Evolutionary conservation across 2,888 invertebrate species (phyloP), one percentile per base, ranked within the genome.

Genomic region (Troides oblongomaculatus): DNA sequence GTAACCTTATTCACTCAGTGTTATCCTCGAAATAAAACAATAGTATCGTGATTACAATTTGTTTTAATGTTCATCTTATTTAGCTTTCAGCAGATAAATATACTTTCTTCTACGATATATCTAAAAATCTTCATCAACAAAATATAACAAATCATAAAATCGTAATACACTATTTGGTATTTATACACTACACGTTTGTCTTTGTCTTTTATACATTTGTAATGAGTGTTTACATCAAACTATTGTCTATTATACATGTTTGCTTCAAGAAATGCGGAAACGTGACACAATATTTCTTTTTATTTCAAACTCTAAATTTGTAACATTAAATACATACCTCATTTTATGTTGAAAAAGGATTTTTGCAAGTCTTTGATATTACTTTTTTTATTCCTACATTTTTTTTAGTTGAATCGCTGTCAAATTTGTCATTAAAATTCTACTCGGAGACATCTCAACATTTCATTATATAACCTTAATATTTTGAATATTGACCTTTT

Each of bases 1-100:
- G 86, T 89, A 89, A 87, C 89, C 88, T 84, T 79, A 77, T 72
- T 84, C 83, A 84, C 79, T 88, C 86, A 81, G 83, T 89, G 86
- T 89, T 87, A 86, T 81, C 82, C 85, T 83, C 78, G 77, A 85
- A 89, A 88, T 88, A 88, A 87, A 89, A 83, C 80, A 80, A 85
- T 81, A 80, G 76, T 81, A 81, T 84, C 82, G 78, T 79, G 71
- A 75, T 76, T 75, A 76, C 73, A 76, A 78, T 74, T 74, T 10
- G 57, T 83, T 85, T 84, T 78, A 84, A 82, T 87, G 82, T 82
- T 81, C 79, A 80, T 80, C 79, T 79, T 73, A 81, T 81, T 75
- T 77, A 78, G 74, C 71, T 75, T 71, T 67, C 70, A 70, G 71
- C 72, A 72, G 72, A 72, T 77, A 77, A 78, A 78, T 76, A 77